phyloP scores from a whole-genome alignment of 2,888 invertebrate species.

The Platynereis dumerilii region DNA sequence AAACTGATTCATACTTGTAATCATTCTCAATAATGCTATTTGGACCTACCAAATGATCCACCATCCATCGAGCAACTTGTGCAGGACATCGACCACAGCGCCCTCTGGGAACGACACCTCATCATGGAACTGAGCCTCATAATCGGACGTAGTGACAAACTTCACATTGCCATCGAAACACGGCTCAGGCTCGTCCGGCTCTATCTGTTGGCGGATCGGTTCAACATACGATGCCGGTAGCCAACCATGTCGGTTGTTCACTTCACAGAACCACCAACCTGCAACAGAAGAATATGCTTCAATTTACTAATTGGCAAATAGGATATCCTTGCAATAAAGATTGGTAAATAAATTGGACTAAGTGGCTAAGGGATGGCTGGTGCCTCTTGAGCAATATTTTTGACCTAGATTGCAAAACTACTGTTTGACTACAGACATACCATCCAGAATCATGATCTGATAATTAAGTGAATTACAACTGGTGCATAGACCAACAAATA shows the following conservation, averaged over 20 bases:
- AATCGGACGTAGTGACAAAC: slow-evolving; percentile 22
- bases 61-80: slow-evolving; percentile 34
- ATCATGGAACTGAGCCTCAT: slow-evolving; percentile 23
- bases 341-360: no score
- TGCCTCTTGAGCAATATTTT: no score
- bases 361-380: no score
- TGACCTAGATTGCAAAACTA: no score
- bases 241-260: slow-evolving; percentile 27
- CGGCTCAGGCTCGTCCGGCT: slow-evolving; percentile 24
- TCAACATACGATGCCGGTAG: slow-evolving; percentile 31
- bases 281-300: neutral
- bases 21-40: no score
- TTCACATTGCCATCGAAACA: slow-evolving; percentile 17
- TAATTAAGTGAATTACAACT: no score
- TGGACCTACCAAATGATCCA: slow-evolving; percentile 28
- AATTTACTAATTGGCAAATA: neutral
- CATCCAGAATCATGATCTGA: no score
- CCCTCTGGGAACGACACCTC: slow-evolving; percentile 23
- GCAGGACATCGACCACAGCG: slow-evolving; percentile 30
- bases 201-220: slow-evolving; percentile 6
- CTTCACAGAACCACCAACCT: slow-evolving; percentile 38
- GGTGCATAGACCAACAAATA: no score
- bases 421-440: no score
- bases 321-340: neutral
- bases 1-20: no score